Conservation (phyloP, 92 coral and sea anemone genomes). For the Phenganax stokvisi region DNA sequence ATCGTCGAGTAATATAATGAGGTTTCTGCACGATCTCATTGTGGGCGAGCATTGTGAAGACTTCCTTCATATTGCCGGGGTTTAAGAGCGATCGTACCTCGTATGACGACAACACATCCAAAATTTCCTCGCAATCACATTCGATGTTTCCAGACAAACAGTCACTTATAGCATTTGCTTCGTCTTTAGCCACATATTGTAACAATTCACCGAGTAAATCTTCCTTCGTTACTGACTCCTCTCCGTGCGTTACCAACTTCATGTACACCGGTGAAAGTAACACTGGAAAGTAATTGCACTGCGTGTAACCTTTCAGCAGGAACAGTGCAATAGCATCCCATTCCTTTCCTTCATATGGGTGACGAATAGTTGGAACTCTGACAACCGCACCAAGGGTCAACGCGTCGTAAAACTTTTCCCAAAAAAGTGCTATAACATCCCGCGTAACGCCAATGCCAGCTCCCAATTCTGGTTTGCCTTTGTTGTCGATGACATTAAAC, state of each 20-base stretch:
- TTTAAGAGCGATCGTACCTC: not conserved
- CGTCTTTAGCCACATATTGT: slow-evolving; percentile 5
- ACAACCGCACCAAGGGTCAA: slow-evolving; percentile 40
- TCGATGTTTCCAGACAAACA: slow-evolving; percentile 14
- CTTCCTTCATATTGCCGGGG: not conserved
- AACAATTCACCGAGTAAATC: not conserved
- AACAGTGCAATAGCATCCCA: slow-evolving; percentile 47
- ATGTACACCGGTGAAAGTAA: slow-evolving; percentile 40
- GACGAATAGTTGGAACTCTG: slow-evolving; percentile 46
- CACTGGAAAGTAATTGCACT: slow-evolving; percentile 39
- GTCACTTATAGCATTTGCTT: slow-evolving; percentile 6
- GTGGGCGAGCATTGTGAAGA: slow-evolving; percentile 5
- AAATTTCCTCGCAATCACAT: slow-evolving; percentile 10
- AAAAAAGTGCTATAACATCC: slow-evolving; percentile 38
- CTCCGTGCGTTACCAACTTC: slow-evolving; percentile 2
- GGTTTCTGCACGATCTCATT: slow-evolving; percentile 24
- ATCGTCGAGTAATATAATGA: slow-evolving; percentile 2
- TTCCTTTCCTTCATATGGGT: slow-evolving; percentile 36
- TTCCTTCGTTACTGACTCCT: slow-evolving; percentile 1
- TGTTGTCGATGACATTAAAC: slow-evolving; percentile 1
- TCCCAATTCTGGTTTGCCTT: not conserved
- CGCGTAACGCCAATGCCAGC: slow-evolving; percentile 30
- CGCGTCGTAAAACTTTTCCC: slow-evolving; percentile 43
- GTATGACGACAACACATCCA: slow-evolving; percentile 5
- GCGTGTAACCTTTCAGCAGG: slow-evolving; percentile 37